phyloP scores from a whole-genome alignment of 2,797 vertebrate genomes.

The Anableps anableps region DNA sequence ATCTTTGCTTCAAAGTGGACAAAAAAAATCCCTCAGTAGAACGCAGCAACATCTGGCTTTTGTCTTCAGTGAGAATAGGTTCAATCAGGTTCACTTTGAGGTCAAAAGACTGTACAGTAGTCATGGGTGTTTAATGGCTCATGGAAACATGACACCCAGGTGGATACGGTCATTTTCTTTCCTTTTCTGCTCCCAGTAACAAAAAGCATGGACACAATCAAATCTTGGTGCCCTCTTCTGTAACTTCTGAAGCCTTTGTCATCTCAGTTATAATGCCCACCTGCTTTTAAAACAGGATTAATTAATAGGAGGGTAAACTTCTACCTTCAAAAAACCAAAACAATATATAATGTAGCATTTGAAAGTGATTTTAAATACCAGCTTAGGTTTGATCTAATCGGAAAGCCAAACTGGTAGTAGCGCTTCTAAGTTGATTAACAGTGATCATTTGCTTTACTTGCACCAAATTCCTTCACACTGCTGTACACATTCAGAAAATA shows the following conservation, averaged over 20 bases:
- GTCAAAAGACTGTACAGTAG: slow-evolving; percentile 8
- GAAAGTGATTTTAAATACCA: neutral
- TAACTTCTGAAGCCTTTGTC: neutral
- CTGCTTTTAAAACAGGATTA: neutral
- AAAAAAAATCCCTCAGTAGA: neutral
- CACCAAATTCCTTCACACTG: neutral
- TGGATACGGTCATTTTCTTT: slow-evolving; percentile 2
- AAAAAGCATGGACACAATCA: slow-evolving; percentile 7
- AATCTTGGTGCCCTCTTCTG: neutral
- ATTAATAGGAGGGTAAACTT: neutral
- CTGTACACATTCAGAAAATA: slow-evolving; percentile 25
- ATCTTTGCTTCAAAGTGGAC: neutral
- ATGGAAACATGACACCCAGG: slow-evolving; percentile 22
- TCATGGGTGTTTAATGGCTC: slow-evolving; percentile 7
- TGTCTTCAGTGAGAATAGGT: slow-evolving; percentile 1
- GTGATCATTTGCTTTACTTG: neutral
- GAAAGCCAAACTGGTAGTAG: neutral
- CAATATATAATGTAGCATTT: neutral
- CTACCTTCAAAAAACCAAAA: neutral
- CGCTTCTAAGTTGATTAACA: neutral
- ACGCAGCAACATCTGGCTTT: slow-evolving; percentile 1
- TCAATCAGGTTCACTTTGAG: slow-evolving; percentile 6
- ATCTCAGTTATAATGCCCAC: neutral
- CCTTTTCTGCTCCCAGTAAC: slow-evolving; percentile 2
- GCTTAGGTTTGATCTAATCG: neutral